Base-by-base conservation (phyloP, 2,888 invertebrate species). In the Idaea biselata region DNA sequence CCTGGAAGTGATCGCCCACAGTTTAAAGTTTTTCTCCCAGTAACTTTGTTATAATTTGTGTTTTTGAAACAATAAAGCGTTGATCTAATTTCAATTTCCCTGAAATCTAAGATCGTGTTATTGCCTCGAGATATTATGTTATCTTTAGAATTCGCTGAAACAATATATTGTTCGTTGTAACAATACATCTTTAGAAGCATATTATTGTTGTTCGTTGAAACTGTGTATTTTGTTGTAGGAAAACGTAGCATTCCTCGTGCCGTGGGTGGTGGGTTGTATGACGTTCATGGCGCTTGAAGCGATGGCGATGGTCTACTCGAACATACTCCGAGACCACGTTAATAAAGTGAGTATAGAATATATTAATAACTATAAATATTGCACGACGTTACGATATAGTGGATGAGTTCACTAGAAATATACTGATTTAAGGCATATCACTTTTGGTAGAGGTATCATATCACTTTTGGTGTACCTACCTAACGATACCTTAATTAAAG, bases 241-340 rank as follows among this genome's bases (percentile, higher is more conserved):
- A 93, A 96, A 95, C 77, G 93, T 95, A 62, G 95, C 95, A 56
- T 93, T 96, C 72, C 93, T 96, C 72, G 95, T 96, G 75, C 96
- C 96, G 68, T 96, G 96, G 96, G 95, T 96, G 75, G 94, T 96
- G 71, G 96, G 96, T 71, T 95, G 95, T 80, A 95, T 96, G 86
- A 95, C 96, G 16, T 96, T 96, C 87, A 96, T 96, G 95, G 95
- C 96, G 59, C 87, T 96, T 70, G 96, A 96, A 86, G 96, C 96
- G 55, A 96, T 96, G 87, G 95, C 96, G 65, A 95, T 96, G 95
- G 96, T 96, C 63, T 96, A 96, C 86, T 96, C 96, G 65, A 96
- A 96, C 89, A 96, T 96, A 66, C 93, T 96, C 71, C 94, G 96
- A 84, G 96, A 96, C 91, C 96, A 96, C 86, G 96, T 96, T 71